phyloP scores from a whole-genome alignment of 1,140 invertebrate species.

The Triops longicaudatus region DNA sequence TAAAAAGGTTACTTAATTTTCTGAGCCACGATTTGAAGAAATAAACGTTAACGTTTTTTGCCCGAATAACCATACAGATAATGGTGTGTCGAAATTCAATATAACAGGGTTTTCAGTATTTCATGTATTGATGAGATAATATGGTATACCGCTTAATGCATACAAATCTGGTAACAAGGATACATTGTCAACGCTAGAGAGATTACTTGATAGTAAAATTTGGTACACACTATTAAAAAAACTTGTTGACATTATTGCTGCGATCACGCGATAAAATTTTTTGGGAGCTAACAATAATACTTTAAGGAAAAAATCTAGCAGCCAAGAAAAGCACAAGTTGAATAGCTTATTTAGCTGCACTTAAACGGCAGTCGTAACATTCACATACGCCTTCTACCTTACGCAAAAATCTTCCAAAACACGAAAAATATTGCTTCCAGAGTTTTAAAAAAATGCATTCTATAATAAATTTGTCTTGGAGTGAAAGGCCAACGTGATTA shows the following conservation, averaged over 20 bases:
- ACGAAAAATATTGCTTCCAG: not conserved
- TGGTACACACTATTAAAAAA: not conserved
- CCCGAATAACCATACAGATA: too few species aligned
- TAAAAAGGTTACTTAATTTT: too few species aligned
- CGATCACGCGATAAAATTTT: not conserved
- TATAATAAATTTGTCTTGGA: not conserved
- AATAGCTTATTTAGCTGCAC: not conserved
- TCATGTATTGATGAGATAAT: not conserved
- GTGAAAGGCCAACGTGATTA: not conserved
- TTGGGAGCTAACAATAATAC: not conserved
- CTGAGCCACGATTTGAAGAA: too few species aligned
- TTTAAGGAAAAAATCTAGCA: not conserved
- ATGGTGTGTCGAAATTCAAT: too few species aligned
- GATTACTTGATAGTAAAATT: not conserved
- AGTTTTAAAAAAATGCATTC: not conserved
- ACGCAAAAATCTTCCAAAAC: not conserved
- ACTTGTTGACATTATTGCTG: not conserved
- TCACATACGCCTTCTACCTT: not conserved
- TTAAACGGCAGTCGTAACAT: not conserved
- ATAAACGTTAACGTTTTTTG: too few species aligned
- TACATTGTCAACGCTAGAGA: not conserved
- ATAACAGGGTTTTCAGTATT: not conserved
- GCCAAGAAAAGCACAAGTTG: not conserved
- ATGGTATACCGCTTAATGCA: not conserved
- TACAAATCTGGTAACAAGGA: constrained; percentile 6